Conservation (phyloP, 2,888 invertebrate genomes). For the Andrena haemorrhoa region DNA sequence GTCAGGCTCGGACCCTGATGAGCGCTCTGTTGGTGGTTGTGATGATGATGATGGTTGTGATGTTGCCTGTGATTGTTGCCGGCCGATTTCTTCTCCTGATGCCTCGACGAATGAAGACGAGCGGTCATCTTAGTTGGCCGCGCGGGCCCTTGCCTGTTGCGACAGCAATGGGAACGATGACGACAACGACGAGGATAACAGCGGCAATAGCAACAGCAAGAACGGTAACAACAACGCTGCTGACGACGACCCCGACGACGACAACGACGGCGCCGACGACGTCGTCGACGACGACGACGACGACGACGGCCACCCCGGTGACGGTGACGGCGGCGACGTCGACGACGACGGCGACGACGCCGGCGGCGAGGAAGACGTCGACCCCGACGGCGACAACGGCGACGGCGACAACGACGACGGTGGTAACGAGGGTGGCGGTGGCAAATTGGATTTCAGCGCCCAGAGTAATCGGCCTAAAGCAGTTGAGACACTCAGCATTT, state of each 20-base stretch:
- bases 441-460: constrained; percentile 75
- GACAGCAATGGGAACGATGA: constrained; percentile 32
- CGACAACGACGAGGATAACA: constrained; percentile 4
- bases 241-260: constrained; percentile 47
- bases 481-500: constrained; percentile 81
- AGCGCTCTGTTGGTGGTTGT: constrained; percentile 68
- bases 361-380: constrained; percentile 54
- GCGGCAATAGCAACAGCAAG: constrained; percentile 12
- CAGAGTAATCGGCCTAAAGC: constrained; percentile 74
- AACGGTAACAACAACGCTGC: constrained; percentile 12
- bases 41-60: constrained; percentile 73
- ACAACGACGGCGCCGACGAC: neutral
- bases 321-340: constrained; percentile 40
- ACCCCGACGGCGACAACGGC: neutral
- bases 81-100: constrained; percentile 82
- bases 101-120: constrained; percentile 84
- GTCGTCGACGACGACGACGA: constrained; percentile 46
- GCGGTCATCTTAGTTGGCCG: constrained; percentile 84
- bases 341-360: constrained; percentile 43
- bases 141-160: constrained; percentile 75
- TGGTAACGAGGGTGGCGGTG: constrained; percentile 28
- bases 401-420: neutral
- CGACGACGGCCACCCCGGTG: neutral
- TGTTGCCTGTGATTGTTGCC: constrained; percentile 73
- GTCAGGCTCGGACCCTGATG: constrained; percentile 79